Conservation (phyloP, 2,113 vertebrate species). For the Planiliza haematocheilus region DNA sequence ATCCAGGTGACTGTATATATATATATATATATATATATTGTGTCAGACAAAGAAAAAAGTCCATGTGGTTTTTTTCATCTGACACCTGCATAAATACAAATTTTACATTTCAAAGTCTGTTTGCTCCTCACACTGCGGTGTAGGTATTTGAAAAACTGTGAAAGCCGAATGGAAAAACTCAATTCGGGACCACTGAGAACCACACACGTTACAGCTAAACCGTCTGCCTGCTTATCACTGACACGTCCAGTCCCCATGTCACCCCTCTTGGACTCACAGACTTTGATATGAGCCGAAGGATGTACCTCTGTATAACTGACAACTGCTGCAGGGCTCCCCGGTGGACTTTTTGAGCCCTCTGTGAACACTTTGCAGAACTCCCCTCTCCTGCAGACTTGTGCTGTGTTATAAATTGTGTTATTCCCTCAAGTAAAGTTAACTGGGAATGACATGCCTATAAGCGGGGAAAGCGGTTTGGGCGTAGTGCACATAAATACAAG, state of each 20-base stretch:
- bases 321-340: neutral
- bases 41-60: neutral
- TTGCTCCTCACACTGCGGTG: neutral
- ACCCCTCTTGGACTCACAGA: neutral
- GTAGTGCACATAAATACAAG: slow-evolving; percentile 1
- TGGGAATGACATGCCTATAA: slow-evolving; percentile 19
- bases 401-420: no score
- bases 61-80: neutral
- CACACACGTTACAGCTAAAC: neutral
- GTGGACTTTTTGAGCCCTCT: slow-evolving; percentile 25
- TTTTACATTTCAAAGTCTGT: slow-evolving; percentile 12
- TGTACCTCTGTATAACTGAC: slow-evolving; percentile 10
- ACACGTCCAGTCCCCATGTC: neutral
- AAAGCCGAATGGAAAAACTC: no score
- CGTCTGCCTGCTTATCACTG: slow-evolving; percentile 6
- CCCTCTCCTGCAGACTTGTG: no score
- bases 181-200: neutral
- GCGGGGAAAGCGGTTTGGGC: neutral
- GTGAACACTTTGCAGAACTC: slow-evolving; percentile 13
- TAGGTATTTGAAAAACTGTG: no score
- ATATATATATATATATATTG: neutral
- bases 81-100: neutral
- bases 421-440: neutral
- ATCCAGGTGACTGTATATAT: no score
- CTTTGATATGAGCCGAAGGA: slow-evolving; percentile 3